Percentiles rank a stretch among this genome's conserved stretches.
These are phyloP conservation scores for Nasonia vitripennis DNA, from an alignment of 1,140 invertebrate genomes.

Conservation along the genomic window DNA sequence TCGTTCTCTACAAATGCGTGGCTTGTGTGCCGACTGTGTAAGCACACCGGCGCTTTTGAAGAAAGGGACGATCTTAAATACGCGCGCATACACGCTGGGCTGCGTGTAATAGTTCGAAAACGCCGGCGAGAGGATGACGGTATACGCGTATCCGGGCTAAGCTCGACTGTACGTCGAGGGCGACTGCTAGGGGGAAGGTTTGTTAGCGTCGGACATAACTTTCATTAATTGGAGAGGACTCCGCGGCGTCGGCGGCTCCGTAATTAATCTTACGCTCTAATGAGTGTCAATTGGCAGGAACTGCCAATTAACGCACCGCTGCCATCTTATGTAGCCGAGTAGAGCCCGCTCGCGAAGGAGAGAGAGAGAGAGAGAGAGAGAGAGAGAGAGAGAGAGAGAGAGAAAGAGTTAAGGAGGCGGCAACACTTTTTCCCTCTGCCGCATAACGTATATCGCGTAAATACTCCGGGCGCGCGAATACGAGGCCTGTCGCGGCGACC, in stretches of 20 bases:
- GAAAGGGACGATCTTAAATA: neutral
- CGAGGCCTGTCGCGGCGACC: slow-evolving; percentile 37
- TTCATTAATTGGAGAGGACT: slow-evolving; percentile 71
- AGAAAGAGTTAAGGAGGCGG: slow-evolving; percentile 20
- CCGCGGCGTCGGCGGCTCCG: slow-evolving; percentile 58
- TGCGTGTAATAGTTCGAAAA: slow-evolving; percentile 15
- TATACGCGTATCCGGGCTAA: neutral
- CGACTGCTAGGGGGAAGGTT: slow-evolving; percentile 60
- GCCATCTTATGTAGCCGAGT: slow-evolving; percentile 57
- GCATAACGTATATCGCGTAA: neutral
- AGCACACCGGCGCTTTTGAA: neutral
- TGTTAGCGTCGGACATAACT: slow-evolving; percentile 70
- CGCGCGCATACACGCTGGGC: neutral
- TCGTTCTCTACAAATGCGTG: neutral
- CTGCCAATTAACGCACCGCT: slow-evolving; percentile 70
- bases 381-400: slow-evolving; percentile 14
- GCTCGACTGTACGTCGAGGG: slow-evolving; percentile 26
- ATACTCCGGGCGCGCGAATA: slow-evolving; percentile 33
- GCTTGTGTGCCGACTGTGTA: too few species aligned
- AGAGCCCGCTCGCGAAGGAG: slow-evolving; percentile 40
- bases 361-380: slow-evolving; percentile 44
- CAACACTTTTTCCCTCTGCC: slow-evolving; percentile 28
- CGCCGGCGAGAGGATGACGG: neutral
- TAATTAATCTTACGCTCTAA: slow-evolving; percentile 72
- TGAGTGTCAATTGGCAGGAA: slow-evolving; percentile 71